Conservation (phyloP, 2,113 vertebrate genomes). For the Calcarius ornatus region DNA sequence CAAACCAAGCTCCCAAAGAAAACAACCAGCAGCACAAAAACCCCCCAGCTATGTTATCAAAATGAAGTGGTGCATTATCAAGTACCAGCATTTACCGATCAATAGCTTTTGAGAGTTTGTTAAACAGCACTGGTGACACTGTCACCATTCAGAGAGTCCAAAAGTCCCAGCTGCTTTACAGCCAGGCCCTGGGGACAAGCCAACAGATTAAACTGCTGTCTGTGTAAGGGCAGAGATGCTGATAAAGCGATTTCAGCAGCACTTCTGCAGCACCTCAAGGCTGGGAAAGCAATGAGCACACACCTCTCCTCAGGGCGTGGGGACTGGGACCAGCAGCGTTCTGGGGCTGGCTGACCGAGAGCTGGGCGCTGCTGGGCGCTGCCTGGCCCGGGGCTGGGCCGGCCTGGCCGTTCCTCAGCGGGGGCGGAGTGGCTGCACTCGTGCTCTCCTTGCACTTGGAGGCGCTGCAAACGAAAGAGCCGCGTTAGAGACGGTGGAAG, state of each 20-base stretch:
- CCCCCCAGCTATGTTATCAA: neutral
- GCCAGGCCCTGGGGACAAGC: neutral
- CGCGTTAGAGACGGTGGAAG: neutral
- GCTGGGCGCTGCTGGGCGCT: conserved; percentile 67
- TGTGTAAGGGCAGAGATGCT: neutral
- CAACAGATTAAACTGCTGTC: neutral
- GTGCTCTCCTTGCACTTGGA: conserved; percentile 79
- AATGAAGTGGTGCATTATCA: neutral
- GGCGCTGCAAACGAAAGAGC: conserved; percentile 63
- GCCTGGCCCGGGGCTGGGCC: conserved; percentile 34
- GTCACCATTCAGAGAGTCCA: neutral
- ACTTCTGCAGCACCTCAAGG: neutral
- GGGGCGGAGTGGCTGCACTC: conserved; percentile 62
- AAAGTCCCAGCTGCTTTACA: neutral
- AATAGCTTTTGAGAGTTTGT: neutral
- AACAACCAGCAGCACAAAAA: neutral
- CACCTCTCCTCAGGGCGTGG: conserved; percentile 87
- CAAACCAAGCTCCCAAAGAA: neutral
- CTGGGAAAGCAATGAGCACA: neutral
- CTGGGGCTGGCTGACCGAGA: conserved; percentile 65
- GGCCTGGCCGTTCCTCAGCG: conserved; percentile 76
- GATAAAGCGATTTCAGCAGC: neutral
- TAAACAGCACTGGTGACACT: neutral
- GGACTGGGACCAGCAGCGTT: conserved; percentile 86
- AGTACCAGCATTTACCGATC: neutral